These are phyloP conservation scores for Villa cingulata DNA, from an alignment of 2,888 invertebrate genomes.

Conservation along the genomic window DNA sequence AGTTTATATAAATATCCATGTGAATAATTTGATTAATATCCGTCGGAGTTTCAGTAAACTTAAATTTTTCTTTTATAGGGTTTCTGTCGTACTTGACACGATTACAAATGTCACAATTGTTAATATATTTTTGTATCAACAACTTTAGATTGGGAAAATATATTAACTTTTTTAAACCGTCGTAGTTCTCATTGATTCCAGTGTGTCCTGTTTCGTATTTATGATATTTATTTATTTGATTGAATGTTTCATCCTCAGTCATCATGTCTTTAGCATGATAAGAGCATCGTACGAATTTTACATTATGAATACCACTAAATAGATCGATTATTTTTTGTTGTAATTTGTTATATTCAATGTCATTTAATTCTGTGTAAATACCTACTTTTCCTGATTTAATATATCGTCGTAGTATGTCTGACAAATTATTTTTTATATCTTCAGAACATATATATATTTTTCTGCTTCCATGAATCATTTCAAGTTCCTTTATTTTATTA, in stretches of 20 bases:
- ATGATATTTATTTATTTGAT: background rate
- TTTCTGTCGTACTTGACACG: constrained; percentile 2
- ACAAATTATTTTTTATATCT: background rate
- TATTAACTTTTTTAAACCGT: background rate
- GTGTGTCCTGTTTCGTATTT: constrained; percentile 2
- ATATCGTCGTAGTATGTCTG: background rate
- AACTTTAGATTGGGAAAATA: background rate
- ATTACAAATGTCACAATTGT: constrained; percentile 2
- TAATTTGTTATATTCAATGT: background rate
- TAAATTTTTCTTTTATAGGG: background rate
- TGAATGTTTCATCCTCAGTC: background rate
- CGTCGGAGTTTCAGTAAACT: background rate
- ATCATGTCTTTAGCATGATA: constrained; percentile 1
- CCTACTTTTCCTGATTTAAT: background rate
- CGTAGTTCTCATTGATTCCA: constrained; percentile 2
- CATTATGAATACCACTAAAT: background rate
- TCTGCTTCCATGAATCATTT: background rate
- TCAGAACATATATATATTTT: constrained; percentile 2
- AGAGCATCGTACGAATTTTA: background rate
- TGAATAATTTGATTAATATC: constrained; percentile 7
- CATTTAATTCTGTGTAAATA: background rate
- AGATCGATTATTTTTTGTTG: background rate
- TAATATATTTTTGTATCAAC: background rate
- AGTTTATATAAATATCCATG: background rate
- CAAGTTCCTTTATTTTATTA: constrained; percentile 1